A percentile compares a stretch with the other conserved stretches of the same genome.
These are phyloP conservation scores for Caenorhabditis parvicauda DNA, from an alignment of 2,888 invertebrate species.

Conservation along the genomic window DNA sequence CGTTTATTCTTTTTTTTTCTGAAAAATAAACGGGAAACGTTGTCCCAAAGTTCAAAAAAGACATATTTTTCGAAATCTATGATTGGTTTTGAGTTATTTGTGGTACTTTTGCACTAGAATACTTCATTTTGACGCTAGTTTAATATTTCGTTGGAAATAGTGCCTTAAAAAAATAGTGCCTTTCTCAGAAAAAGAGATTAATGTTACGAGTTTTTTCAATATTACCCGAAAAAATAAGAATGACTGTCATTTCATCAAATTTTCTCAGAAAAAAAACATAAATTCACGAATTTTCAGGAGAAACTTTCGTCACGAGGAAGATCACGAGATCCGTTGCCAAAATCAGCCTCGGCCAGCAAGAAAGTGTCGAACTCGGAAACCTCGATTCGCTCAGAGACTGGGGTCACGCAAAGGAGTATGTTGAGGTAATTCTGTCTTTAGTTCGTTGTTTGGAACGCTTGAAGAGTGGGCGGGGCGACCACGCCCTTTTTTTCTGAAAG, in stretches of 20 bases:
- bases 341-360: conserved; percentile 83
- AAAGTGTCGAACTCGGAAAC: conserved; percentile 80
- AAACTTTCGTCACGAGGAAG: conserved; percentile 97
- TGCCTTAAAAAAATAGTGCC: not conserved
- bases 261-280: too few relatives aligned
- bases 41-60: too few relatives aligned
- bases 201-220: too few relatives aligned
- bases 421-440: conserved; percentile 64
- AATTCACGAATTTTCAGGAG: conserved; percentile 73
- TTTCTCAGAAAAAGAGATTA: not conserved
- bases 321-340: conserved; percentile 96
- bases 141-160: not conserved
- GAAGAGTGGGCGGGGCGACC: too few relatives aligned
- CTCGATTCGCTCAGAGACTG: conserved; percentile 93
- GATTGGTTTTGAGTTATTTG: too few relatives aligned
- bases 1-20: too few relatives aligned
- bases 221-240: too few relatives aligned
- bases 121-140: not conserved
- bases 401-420: conserved; percentile 71
- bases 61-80: too few relatives aligned
- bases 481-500: too few relatives aligned
- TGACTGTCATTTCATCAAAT: conserved; percentile 4
- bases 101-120: not conserved
- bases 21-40: too few relatives aligned
- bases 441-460: too few relatives aligned